Conservation (phyloP, 2,888 invertebrate genomes). For the Drosophila recens region DNA sequence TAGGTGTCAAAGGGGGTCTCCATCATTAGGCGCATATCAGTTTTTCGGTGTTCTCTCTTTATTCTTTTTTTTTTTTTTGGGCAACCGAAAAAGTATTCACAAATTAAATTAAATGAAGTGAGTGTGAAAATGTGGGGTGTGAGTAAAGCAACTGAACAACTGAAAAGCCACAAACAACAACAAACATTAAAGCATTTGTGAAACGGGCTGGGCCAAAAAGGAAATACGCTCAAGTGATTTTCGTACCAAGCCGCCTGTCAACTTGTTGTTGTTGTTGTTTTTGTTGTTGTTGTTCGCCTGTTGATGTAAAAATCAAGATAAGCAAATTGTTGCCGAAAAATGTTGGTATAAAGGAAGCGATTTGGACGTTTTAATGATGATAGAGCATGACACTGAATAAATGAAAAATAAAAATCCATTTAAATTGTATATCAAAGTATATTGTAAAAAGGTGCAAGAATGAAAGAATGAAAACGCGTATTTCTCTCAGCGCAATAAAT, state of each 20-base stretch:
- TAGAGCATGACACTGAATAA: slow-evolving; percentile 81
- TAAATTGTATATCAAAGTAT: slow-evolving; percentile 50
- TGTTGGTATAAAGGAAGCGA: slow-evolving; percentile 75
- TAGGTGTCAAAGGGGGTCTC: slow-evolving; percentile 58
- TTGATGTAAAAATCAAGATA: slow-evolving; percentile 76
- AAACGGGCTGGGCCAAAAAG: slow-evolving; percentile 64
- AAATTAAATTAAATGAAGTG: slow-evolving; percentile 81
- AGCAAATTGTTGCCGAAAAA: slow-evolving; percentile 79
- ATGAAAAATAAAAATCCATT: slow-evolving; percentile 65
- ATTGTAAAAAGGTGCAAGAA: not conserved
- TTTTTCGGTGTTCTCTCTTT: slow-evolving; percentile 23
- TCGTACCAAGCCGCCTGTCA: slow-evolving; percentile 53
- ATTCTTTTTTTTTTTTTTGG: slow-evolving; percentile 5
- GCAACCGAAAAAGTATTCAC: slow-evolving; percentile 70
- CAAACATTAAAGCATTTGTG: slow-evolving; percentile 52
- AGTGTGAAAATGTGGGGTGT: slow-evolving; percentile 72
- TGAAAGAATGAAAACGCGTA: not conserved
- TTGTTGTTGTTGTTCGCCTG: slow-evolving; percentile 34
- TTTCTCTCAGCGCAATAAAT: slow-evolving; percentile 10
- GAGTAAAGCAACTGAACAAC: slow-evolving; percentile 38
- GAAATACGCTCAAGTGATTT: slow-evolving; percentile 82
- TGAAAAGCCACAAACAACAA: slow-evolving; percentile 56
- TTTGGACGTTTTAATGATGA: slow-evolving; percentile 78
- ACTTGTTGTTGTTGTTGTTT: slow-evolving; percentile 43
- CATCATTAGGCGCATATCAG: slow-evolving; percentile 75